A percentile compares a stretch with the other conserved stretches of the same genome.
Conservation (phyloP, 2,888 invertebrate genomes). For the Nesidiocoris tenuis region DNA sequence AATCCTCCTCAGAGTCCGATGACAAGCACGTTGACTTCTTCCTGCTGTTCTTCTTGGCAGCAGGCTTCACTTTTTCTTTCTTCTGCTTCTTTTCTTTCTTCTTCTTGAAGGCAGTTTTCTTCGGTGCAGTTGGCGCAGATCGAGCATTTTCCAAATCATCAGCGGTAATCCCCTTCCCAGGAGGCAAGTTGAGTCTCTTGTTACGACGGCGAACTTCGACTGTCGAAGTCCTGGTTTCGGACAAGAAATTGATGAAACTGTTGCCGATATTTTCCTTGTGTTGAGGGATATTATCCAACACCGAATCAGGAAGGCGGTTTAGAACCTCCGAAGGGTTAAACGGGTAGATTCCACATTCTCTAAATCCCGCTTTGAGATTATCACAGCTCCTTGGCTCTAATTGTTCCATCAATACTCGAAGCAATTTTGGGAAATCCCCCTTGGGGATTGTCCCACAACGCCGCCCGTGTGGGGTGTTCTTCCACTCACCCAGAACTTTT, state of each 20-base stretch:
- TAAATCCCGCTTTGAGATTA: slow-evolving; percentile 7
- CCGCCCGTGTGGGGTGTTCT: slow-evolving; percentile 2
- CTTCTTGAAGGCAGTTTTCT: slow-evolving; percentile 11
- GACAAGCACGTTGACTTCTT: background rate
- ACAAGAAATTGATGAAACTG: slow-evolving; percentile 14
- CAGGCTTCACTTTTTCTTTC: background rate
- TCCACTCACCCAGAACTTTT: slow-evolving; percentile 6
- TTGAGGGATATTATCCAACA: slow-evolving; percentile 9
- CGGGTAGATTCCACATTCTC: slow-evolving; percentile 9
- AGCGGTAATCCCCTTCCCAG: slow-evolving; percentile 2
- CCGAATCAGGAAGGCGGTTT: slow-evolving; percentile 13
- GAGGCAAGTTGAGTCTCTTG: slow-evolving; percentile 23
- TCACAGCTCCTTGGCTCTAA: slow-evolving; percentile 7
- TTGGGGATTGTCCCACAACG: slow-evolving; percentile 13
- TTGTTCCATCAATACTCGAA: slow-evolving; percentile 11
- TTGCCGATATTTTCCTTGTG: slow-evolving; percentile 6
- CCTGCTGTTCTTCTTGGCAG: background rate
- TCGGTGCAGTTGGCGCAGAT: slow-evolving; percentile 15
- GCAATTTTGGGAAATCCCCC: slow-evolving; percentile 13
- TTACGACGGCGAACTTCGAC: slow-evolving; percentile 9
- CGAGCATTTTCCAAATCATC: slow-evolving; percentile 5
- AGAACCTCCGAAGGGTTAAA: background rate
- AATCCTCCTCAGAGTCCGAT: slow-evolving; percentile 5
- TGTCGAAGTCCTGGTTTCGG: background rate
- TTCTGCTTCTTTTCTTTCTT: slow-evolving; percentile 5